These are phyloP conservation scores for Staurois parvus DNA, from an alignment of 2,797 vertebrate species.

Conservation along the genomic window DNA sequence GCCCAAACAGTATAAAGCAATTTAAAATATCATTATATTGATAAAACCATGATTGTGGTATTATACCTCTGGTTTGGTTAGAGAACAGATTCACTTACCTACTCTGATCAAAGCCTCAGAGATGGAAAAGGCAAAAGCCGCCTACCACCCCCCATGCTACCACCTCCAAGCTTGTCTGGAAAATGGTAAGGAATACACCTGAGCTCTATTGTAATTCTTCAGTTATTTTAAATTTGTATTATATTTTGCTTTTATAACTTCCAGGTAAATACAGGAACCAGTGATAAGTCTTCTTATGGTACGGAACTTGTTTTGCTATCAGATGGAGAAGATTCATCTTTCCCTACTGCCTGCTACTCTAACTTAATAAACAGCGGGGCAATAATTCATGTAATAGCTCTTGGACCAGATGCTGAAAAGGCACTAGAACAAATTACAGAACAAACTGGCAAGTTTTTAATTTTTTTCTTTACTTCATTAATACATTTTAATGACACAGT, in stretches of 20 bases:
- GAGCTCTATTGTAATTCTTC: too few relatives aligned
- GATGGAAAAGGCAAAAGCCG: too few relatives aligned
- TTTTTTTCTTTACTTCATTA: background rate
- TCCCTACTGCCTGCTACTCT: slow-evolving; percentile 54
- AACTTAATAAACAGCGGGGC: slow-evolving; percentile 69
- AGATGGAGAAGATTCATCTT: slow-evolving; percentile 71
- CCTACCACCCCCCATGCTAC: too few relatives aligned
- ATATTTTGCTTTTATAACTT: background rate
- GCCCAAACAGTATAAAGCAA: too few relatives aligned
- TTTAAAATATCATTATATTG: too few relatives aligned
- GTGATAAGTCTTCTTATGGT: slow-evolving; percentile 65
- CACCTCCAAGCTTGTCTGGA: too few relatives aligned
- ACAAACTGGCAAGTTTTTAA: slow-evolving; percentile 70
- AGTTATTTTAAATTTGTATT: background rate
- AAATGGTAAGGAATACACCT: too few relatives aligned
- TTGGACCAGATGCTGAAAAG: slow-evolving; percentile 67
- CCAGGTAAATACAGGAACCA: slow-evolving; percentile 55
- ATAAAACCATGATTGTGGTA: too few relatives aligned
- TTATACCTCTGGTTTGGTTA: too few relatives aligned
- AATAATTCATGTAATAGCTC: slow-evolving; percentile 76
- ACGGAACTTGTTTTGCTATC: slow-evolving; percentile 77
- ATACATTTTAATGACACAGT: background rate
- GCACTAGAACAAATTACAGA: slow-evolving; percentile 68
- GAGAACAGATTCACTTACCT: too few relatives aligned
- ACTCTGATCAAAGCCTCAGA: too few relatives aligned